Evolutionary conservation across 2,888 invertebrate species (phyloP).

Genomic region (Macrosoma leucophasiata): DNA sequence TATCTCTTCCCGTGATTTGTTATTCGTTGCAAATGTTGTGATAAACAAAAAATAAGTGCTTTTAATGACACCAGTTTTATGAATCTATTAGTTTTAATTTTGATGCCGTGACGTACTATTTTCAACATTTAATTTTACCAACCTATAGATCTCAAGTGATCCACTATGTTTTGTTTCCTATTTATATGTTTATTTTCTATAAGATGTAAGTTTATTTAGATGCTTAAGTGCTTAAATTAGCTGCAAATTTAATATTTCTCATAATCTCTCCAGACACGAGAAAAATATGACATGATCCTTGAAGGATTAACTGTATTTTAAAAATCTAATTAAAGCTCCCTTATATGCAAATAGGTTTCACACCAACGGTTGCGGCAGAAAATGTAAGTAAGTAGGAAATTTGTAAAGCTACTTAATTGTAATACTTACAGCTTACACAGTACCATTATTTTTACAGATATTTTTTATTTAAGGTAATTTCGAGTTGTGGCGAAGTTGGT

Average conservation of each 20-base stretch:
- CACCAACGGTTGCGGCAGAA: constrained; percentile 1
- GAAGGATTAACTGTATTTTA: constrained; percentile 19
- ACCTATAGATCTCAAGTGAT: not conserved
- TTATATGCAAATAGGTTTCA: not conserved
- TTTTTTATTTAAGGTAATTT: no score
- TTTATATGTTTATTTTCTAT: not conserved
- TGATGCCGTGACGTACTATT: not conserved
- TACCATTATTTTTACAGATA: no score
- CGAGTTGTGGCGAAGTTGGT: constrained; percentile 31
- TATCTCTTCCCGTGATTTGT: not conserved
- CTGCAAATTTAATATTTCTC: not conserved
- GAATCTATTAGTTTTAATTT: not conserved
- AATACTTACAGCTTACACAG: not conserved
- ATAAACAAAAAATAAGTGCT: not conserved
- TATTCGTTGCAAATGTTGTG: not conserved
- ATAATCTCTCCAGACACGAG: not conserved
- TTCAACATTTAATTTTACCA: no score
- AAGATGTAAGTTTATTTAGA: not conserved
- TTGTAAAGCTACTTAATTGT: constrained; percentile 15
- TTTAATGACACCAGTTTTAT: not conserved
- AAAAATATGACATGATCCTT: constrained; percentile 4
- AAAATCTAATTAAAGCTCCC: constrained; percentile 11
- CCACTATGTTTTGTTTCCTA: not conserved
- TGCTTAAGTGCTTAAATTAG: not conserved
- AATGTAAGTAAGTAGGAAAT: constrained; percentile 4